Conservation (phyloP, 2,888 invertebrate species). For the Heliothis peltigera region DNA sequence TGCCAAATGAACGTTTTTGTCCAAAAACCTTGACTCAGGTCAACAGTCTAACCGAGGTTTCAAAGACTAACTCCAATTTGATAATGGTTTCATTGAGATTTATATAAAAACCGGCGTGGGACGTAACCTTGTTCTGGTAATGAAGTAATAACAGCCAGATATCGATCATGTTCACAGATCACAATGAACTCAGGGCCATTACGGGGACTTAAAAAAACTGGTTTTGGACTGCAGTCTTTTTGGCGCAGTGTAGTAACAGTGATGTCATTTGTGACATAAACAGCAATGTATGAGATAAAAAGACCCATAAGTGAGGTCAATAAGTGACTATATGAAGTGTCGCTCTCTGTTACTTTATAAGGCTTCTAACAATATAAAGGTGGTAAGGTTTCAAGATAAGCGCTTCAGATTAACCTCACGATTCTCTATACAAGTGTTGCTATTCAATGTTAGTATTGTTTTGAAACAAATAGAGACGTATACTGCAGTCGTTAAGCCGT, state of each 20-base stretch:
- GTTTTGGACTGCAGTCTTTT: background rate
- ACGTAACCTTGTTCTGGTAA: constrained; percentile 36
- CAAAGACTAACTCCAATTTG: constrained; percentile 34
- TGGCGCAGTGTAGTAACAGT: too few species aligned
- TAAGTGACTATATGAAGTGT: constrained; percentile 18
- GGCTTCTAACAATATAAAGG: constrained; percentile 44
- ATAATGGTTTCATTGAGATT: constrained; percentile 44
- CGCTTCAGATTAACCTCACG: constrained; percentile 33
- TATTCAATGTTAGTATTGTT: background rate
- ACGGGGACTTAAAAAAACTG: constrained; percentile 2
- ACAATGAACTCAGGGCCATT: constrained; percentile 6
- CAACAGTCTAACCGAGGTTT: constrained; percentile 25
- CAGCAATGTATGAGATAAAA: too few species aligned
- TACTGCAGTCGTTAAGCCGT: constrained; percentile 9
- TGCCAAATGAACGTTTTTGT: background rate
- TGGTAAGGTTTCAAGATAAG: constrained; percentile 45
- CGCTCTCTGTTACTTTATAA: constrained; percentile 22
- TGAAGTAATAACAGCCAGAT: constrained; percentile 27
- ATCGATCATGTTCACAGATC: constrained; percentile 34
- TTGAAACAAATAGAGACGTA: constrained; percentile 11
- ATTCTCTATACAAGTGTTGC: constrained; percentile 23
- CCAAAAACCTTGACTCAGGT: constrained; percentile 13
- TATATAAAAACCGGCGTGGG: constrained; percentile 52
- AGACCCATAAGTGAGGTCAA: background rate
- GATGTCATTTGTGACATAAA: too few species aligned